Base-by-base conservation (phyloP, 2,888 invertebrate genomes). In the Steromphala cineraria region DNA sequence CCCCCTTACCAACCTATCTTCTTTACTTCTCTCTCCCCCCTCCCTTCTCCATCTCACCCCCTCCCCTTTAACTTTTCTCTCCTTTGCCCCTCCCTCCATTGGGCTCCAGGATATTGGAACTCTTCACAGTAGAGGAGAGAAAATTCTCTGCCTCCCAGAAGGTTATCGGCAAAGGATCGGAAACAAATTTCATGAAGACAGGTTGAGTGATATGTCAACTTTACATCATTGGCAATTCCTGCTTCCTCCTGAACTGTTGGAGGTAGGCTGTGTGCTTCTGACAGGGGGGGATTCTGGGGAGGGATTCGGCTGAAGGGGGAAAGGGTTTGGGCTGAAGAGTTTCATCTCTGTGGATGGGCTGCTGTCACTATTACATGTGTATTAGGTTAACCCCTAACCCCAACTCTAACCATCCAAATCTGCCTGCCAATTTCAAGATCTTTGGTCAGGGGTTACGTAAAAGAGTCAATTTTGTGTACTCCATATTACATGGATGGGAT, bases 111-210 rank as follows among this genome's bases (percentile, higher is more conserved):
- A 46, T 46, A 13, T 10, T 62, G 62, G 24, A 62, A 62, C 24
- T 62, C 28, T 62, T 28, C 28, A 28, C 62, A 28, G 62, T 24
- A 24, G 21, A 62, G 62, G 62, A 62, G 28, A 62, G 36, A 71
- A 71, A 36, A 71, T 71, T 31, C 71, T 40, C 36, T 15, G 71
- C 71, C 36, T 71, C 71, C 71, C 31, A 56, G 56, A 40, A 71
- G 71, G 71, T 71, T 71, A 71, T 71, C 71, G 40, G 28, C 1
- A n/a, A 40, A n/a, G 10, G 19, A 71, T 71, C 71, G 36, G 71
- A 71, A 71, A 71, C 71, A 71, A 71, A 71, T 71, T 71, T 71
- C 71, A 31, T 71, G 71, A 71, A 71, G 71, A 71, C 71, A 71
- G 19, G 36, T 71, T 36, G 71, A 19, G 19, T 36, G 71, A 40